Percentiles rank a stretch among this genome's conserved stretches.
phyloP scores from a whole-genome alignment of 2,113 vertebrate genomes.

The Ptilorrhoa leucosticta region DNA sequence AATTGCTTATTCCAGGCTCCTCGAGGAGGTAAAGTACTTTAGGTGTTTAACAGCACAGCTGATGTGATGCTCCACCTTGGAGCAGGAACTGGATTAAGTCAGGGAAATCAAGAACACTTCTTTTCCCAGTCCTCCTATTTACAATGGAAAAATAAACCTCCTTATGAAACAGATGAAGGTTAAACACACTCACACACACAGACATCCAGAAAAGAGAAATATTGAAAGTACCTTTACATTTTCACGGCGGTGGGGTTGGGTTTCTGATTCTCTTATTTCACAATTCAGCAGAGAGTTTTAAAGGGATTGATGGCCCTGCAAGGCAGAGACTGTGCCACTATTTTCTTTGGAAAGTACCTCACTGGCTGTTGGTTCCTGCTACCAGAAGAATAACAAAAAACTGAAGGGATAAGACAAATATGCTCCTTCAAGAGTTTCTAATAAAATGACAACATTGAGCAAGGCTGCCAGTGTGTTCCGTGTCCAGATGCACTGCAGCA shows the following conservation, averaged over 20 bases:
- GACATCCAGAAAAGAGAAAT: neutral
- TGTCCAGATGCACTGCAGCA: conserved; percentile 20
- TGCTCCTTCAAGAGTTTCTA: conserved; percentile 22
- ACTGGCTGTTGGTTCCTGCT: conserved; percentile 9
- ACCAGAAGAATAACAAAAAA: conserved; percentile 30
- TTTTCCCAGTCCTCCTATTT: neutral
- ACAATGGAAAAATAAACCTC: neutral
- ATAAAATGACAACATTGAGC: neutral
- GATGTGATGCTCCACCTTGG: neutral
- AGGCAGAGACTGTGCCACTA: neutral
- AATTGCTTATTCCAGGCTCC: neutral
- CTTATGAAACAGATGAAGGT: neutral
- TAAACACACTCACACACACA: neutral
- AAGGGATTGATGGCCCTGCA: neutral
- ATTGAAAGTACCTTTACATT: neutral
- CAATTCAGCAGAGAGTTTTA: neutral
- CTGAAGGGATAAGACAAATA: conserved; percentile 19
- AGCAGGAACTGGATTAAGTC: neutral
- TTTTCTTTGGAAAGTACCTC: conserved; percentile 35
- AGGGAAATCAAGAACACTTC: neutral
- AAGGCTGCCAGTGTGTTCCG: neutral
- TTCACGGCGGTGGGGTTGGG: neutral
- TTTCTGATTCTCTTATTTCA: conserved; percentile 37
- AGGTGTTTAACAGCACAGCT: neutral
- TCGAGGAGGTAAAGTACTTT: accelerated